Percentiles rank a stretch among this genome's conserved stretches.
Evolutionary conservation across 2,888 invertebrate genomes (phyloP).

Genomic region (Maniola hyperantus): DNA sequence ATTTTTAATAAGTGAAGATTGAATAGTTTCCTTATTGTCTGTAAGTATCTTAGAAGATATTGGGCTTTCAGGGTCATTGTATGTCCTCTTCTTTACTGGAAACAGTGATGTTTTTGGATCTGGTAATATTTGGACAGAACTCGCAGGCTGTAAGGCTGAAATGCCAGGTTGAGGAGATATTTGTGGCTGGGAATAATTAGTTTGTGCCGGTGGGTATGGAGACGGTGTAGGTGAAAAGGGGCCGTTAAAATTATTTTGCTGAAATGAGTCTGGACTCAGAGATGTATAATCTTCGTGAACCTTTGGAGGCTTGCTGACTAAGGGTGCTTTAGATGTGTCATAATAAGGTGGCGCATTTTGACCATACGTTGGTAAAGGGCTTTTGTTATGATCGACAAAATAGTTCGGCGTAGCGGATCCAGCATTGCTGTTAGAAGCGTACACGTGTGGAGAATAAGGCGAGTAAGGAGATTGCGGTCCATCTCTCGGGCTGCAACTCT

Average conservation of each 20-base stretch:
- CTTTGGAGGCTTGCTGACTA: conserved; percentile 71
- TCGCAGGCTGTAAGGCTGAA: conserved; percentile 39
- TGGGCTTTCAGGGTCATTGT: conserved; percentile 75
- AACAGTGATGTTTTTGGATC: conserved; percentile 74
- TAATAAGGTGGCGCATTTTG: conserved; percentile 83
- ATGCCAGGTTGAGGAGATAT: conserved; percentile 55
- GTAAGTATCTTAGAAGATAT: conserved; percentile 54
- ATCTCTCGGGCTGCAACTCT: conserved; percentile 91
- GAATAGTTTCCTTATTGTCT: conserved; percentile 53
- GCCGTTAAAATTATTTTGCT: conserved; percentile 74
- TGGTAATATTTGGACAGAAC: conserved; percentile 50
- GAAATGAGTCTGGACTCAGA: conserved; percentile 80
- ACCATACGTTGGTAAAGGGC: conserved; percentile 69
- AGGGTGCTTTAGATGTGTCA: conserved; percentile 81
- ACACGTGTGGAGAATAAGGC: conserved; percentile 75
- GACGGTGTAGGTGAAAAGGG: conserved; percentile 68
- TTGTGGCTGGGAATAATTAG: conserved; percentile 63
- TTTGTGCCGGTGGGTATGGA: conserved; percentile 63
- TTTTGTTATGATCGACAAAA: conserved; percentile 73
- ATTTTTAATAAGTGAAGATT: conserved; percentile 49
- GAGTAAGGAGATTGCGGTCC: conserved; percentile 82
- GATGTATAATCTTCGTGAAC: conserved; percentile 82
- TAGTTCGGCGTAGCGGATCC: conserved; percentile 70
- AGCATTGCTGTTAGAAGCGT: conserved; percentile 63
- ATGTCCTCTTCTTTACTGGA: conserved; percentile 85